Conservation (phyloP, 2,888 invertebrate species). For the Proisotoma minuta region DNA sequence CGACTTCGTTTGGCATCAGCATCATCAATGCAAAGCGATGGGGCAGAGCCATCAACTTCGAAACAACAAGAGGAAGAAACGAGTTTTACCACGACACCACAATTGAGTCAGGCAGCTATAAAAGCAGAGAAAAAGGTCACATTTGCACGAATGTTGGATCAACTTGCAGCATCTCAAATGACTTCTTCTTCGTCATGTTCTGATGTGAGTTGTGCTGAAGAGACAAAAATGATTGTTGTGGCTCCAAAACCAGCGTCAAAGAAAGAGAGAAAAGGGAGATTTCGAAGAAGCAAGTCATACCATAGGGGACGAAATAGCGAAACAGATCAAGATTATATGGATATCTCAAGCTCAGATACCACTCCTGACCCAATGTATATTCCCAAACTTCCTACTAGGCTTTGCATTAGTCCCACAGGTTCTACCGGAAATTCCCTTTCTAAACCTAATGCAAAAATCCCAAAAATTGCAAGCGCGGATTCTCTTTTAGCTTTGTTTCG, state of each 20-base stretch:
- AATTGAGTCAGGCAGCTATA: conserved; percentile 23
- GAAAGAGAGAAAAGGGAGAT: conserved; percentile 45
- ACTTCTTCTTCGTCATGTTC: conserved; percentile 57
- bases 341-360: conserved; percentile 64
- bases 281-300: conserved; percentile 57
- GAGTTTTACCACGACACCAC: conserved; percentile 30
- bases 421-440: conserved; percentile 4
- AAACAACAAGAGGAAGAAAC: conserved; percentile 34
- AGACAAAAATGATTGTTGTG: conserved; percentile 38
- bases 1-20: conserved; percentile 49
- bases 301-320: conserved; percentile 66
- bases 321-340: conserved; percentile 50
- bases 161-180: conserved; percentile 49
- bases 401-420: conserved; percentile 48
- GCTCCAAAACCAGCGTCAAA: conserved; percentile 35
- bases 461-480: conserved; percentile 71
- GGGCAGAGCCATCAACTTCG: conserved; percentile 8
- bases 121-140: conserved; percentile 49
- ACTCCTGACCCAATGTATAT: conserved; percentile 45
- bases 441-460: conserved; percentile 41
- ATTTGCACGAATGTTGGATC: conserved; percentile 49
- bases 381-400: conserved; percentile 53
- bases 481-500: conserved; percentile 71
- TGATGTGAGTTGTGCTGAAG: conserved; percentile 48
- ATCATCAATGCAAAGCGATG: conserved; percentile 34